These are phyloP conservation scores for Penaeus vannamei DNA, from an alignment of 1,140 invertebrate genomes.

Conservation along the genomic window DNA sequence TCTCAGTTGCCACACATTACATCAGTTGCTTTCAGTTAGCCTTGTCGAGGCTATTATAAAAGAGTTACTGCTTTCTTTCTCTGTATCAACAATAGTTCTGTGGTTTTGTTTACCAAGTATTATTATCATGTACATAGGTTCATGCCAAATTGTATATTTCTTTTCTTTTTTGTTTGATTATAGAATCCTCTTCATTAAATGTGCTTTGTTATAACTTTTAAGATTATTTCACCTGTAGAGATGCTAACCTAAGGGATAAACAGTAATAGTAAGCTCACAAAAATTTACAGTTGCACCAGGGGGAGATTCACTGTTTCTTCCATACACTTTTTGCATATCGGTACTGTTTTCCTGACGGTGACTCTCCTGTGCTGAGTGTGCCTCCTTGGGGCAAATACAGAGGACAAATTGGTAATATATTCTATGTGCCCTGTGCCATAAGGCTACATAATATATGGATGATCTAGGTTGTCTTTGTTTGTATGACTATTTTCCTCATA, in stretches of 20 bases:
- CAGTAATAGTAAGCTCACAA: conserved; percentile 30
- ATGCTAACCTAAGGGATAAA: conserved; percentile 41
- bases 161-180: conserved; percentile 24
- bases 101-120: conserved; percentile 41
- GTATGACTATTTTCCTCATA: conserved; percentile 1
- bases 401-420: conserved; percentile 65
- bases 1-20: conserved; percentile 49
- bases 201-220: not conserved
- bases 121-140: conserved; percentile 46
- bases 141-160: conserved; percentile 40
- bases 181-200: conserved; percentile 5
- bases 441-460: conserved; percentile 25
- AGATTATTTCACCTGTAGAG: conserved; percentile 31
- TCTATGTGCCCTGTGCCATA: conserved; percentile 45
- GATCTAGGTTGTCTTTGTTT: conserved; percentile 4
- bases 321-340: conserved; percentile 16
- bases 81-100: conserved; percentile 24
- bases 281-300: conserved; percentile 26
- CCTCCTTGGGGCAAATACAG: conserved; percentile 57
- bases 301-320: conserved; percentile 7
- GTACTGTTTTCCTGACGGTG: conserved; percentile 24
- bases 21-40: conserved; percentile 24
- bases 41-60: too few relatives aligned
- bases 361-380: conserved; percentile 48
- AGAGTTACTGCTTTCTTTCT: not conserved